These are phyloP conservation scores for Lucinisca nassula DNA, from an alignment of 2,888 invertebrate genomes.

Conservation along the genomic window DNA sequence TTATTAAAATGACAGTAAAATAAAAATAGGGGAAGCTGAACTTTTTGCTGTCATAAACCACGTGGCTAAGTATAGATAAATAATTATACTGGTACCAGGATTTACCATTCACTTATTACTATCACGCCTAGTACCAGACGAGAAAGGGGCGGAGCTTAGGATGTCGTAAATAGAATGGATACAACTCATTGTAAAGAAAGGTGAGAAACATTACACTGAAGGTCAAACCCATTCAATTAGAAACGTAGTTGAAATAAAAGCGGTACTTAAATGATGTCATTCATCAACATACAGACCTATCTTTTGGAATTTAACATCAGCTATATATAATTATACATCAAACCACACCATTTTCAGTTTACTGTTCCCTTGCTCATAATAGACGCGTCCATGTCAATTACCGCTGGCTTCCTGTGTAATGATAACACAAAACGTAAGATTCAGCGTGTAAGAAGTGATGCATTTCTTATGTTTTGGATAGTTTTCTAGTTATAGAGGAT, in stretches of 20 bases:
- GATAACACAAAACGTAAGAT: not conserved
- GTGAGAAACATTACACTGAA: too few relatives aligned
- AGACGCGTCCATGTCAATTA: conserved; percentile 14
- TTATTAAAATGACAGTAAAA: not conserved
- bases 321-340: too few relatives aligned
- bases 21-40: not conserved
- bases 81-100: too few relatives aligned
- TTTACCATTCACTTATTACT: too few relatives aligned
- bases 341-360: not conserved
- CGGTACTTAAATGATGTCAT: too few relatives aligned
- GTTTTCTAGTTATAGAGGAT: not conserved
- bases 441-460: not conserved
- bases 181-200: not conserved
- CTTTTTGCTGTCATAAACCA: conserved; percentile 4
- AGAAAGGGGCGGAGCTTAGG: conserved; percentile 66
- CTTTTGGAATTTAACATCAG: too few relatives aligned
- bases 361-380: not conserved
- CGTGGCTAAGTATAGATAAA: not conserved
- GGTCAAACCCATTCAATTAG: too few relatives aligned
- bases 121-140: conserved; percentile 22
- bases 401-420: conserved; percentile 15
- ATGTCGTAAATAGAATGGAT: not conserved
- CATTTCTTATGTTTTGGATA: conserved; percentile 1
- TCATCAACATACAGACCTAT: too few relatives aligned
- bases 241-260: too few relatives aligned